Percentiles rank a stretch among this genome's conserved stretches.
These are phyloP conservation scores for Acholoe squamosa DNA, from an alignment of 2,888 invertebrate species.

Conservation along the genomic window DNA sequence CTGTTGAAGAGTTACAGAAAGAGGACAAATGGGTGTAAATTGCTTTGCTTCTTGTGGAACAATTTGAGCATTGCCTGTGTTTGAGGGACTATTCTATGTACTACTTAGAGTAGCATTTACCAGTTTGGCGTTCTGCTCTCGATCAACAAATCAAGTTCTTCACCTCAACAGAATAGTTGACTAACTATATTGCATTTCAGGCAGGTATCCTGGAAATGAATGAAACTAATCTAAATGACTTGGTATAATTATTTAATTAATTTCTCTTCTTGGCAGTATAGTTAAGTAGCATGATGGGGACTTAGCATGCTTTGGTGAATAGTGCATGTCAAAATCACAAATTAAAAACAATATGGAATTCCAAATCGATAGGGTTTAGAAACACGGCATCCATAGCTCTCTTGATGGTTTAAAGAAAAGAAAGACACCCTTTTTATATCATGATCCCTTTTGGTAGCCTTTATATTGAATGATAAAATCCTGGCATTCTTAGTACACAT, in stretches of 20 bases:
- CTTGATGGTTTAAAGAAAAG: too few species aligned
- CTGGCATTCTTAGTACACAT: too few species aligned
- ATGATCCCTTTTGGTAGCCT: too few species aligned
- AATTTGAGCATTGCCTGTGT: neutral
- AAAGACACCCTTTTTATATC: too few species aligned
- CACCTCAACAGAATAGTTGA: too few species aligned
- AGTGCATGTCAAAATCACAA: conserved; percentile 29
- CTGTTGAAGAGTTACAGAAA: neutral
- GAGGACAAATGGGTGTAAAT: conserved; percentile 8
- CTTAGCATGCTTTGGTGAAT: too few species aligned
- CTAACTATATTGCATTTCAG: too few species aligned
- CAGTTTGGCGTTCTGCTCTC: too few species aligned
- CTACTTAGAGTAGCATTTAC: neutral
- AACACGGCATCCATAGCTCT: neutral
- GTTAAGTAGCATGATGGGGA: neutral
- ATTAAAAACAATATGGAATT: conserved; percentile 34
- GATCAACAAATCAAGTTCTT: too few species aligned
- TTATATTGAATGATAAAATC: too few species aligned
- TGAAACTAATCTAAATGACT: neutral
- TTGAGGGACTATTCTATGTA: neutral
- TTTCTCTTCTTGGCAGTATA: neutral
- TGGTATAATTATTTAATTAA: neutral
- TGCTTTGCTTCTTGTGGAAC: neutral
- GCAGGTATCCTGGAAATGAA: too few species aligned
- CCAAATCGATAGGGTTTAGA: neutral